Base-by-base conservation (phyloP, 1,140 invertebrate genomes). In the Mercenaria mercenaria region DNA sequence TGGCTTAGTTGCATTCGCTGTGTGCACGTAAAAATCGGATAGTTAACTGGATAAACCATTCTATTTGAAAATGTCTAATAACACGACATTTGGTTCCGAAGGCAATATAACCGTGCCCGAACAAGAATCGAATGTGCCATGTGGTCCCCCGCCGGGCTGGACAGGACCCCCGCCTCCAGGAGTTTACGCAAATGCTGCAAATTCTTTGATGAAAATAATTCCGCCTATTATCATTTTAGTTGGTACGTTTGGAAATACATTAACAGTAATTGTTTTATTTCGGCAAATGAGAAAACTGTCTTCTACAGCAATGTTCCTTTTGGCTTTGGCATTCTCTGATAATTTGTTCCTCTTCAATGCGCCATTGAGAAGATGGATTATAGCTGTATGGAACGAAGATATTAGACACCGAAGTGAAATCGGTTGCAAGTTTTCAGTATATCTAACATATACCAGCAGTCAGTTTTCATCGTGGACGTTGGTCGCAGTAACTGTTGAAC, bases 401-500 rank as follows among this genome's bases (percentile, higher is more conserved):
- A 32, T 94, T 26, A 80, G 93, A 29, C 18, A 85, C n/a, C n/a
- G 83, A 13, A 79, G 84, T 47, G 41, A 69, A 29, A 32, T 76
- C 0, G 50, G 91, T 6, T 94, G 94, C 86, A 92, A 92, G 81
- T n/a, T 91, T 4, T 90, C 91, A 10, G 67, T 77, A 0, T 94
- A 84, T 81, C 47, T 91, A 11, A 84, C 91, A 0, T 93, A 93
- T 69, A 41, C 81, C 1, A 52, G 84, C 0, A n/a, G 76, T 11
- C 86, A 93, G 39, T 79, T 64, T 34, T 94, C 93, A 13, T 82
- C 93, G 1, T 94, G 93, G 92, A 83, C 92, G 13, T 74, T 94
- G 10, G 93, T 92, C 1, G 80, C 89, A 1, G 92, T 94, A 50
- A 93, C 93, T 23, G 26, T 90, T 8, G 93, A 94, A 39, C 69